Percentiles rank a stretch among this genome's conserved stretches.
Conservation (phyloP, 2,113 vertebrate species). For the Istiophorus platypterus region DNA sequence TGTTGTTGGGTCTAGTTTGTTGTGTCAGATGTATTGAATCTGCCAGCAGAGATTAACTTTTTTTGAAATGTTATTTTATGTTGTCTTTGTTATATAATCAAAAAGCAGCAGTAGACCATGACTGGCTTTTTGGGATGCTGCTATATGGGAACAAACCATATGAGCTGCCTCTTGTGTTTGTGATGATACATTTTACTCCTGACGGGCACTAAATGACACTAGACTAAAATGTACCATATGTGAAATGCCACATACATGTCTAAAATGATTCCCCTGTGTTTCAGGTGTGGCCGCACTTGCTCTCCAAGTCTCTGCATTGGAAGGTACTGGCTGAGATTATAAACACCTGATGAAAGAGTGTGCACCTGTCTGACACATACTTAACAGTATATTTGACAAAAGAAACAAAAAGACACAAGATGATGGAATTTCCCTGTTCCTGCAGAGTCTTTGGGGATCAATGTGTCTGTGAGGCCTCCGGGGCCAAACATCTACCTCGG, state of each 20-base stretch:
- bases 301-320: constrained; percentile 18
- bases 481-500: constrained; percentile 66
- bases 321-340: constrained; percentile 47
- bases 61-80: not conserved
- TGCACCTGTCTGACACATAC: not conserved
- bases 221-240: not conserved
- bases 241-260: constrained; percentile 23
- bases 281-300: constrained; percentile 62
- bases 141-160: constrained; percentile 38
- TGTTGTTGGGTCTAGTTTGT: constrained; percentile 1
- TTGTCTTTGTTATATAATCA: constrained; percentile 37
- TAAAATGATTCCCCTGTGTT: constrained; percentile 50
- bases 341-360: not conserved
- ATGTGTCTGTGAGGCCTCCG: constrained; percentile 63
- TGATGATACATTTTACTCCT: constrained; percentile 17
- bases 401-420: not conserved
- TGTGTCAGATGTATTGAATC: not conserved
- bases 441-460: constrained; percentile 50
- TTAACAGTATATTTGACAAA: not conserved
- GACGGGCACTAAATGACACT: constrained; percentile 21
- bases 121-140: constrained; percentile 15
- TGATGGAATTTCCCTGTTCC: not conserved
- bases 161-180: constrained; percentile 27
- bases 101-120: constrained; percentile 38
- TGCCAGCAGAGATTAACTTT: not conserved